Base-by-base conservation (phyloP, 2,113 vertebrate genomes). In the Crotophaga sulcirostris region DNA sequence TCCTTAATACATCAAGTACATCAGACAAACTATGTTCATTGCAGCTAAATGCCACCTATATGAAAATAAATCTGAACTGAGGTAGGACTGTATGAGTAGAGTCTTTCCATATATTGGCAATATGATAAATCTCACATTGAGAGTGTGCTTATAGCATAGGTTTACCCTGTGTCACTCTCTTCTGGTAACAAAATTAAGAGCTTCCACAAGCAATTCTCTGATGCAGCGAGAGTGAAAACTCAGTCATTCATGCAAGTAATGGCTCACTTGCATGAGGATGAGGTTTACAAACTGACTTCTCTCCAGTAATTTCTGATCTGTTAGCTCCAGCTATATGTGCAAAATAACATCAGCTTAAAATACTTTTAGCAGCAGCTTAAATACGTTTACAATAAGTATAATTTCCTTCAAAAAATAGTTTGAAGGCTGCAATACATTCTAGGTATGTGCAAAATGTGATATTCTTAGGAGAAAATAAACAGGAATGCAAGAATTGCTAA, bases 401-500 rank as follows among this genome's bases (percentile, higher is more conserved):
- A 79, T 69, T 80, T 85, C 55, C 47, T 69, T 54, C 23, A 77
- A 42, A 6, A 73, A 73, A 45, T 6, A 76, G 7, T 62, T 19
- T 80, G 25, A 89, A 91, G 62, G 23, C 5, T 82, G 20, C 13
- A 36, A 68, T 83, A 28, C 47, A 69, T 70, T 76, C 54, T 54
- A 87, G 18, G 23, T 69, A 40, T 7, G 36, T 51, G 36, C 31
- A 86, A 93, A 89, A 94, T 77, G 45, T 67, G 55, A 67, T 78
- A 84, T 63, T 87, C 52, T 79, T 69, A n/a, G 26, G 21, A 88
- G 73, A 86, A 94, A 95, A 92, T 70, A 77, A 84, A 92, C 72
- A 89, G 11, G 64, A 92, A 78, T 68, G 47, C 29, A 91, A 52
- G 56, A 90, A 91, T 56, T 88, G 28, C 42, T 73, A 90, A 85